These are phyloP conservation scores for Uloborus diversus DNA, from an alignment of 1,140 invertebrate genomes.

Conservation along the genomic window DNA sequence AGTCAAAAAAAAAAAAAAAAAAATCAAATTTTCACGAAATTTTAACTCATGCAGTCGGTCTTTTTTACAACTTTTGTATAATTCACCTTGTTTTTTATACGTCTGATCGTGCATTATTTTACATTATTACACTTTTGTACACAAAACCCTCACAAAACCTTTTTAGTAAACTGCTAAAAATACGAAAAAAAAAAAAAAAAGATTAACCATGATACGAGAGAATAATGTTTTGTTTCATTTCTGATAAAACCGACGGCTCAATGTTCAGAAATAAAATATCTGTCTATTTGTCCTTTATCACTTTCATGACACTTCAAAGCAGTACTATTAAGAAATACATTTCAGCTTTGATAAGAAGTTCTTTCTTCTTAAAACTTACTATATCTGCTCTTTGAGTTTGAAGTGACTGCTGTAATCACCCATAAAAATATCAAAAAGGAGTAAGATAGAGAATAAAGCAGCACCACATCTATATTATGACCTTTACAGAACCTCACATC, in stretches of 20 bases:
- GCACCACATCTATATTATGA: neutral
- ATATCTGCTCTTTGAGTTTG: neutral
- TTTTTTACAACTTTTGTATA: no score
- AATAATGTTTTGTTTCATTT: neutral
- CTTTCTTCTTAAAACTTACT: neutral
- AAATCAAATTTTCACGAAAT: no score
- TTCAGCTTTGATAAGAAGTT: neutral
- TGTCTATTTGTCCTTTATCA: no score
- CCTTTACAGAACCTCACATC: conserved; percentile 14
- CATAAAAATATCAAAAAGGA: neutral
- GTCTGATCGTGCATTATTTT: no score
- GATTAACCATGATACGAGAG: neutral
- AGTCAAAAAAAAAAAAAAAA: no score
- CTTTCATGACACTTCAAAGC: neutral
- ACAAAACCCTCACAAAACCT: no score
- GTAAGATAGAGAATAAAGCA: neutral
- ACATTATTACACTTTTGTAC: no score
- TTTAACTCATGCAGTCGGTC: no score
- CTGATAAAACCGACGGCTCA: neutral
- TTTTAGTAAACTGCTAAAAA: neutral
- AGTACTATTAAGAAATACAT: neutral
- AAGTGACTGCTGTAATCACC: conserved; percentile 12
- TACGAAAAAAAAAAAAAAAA: neutral
- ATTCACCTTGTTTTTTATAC: no score
- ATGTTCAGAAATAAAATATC: neutral